Evolutionary conservation across 2,888 invertebrate species (phyloP).

Genomic region (Therioaphis trifolii): DNA sequence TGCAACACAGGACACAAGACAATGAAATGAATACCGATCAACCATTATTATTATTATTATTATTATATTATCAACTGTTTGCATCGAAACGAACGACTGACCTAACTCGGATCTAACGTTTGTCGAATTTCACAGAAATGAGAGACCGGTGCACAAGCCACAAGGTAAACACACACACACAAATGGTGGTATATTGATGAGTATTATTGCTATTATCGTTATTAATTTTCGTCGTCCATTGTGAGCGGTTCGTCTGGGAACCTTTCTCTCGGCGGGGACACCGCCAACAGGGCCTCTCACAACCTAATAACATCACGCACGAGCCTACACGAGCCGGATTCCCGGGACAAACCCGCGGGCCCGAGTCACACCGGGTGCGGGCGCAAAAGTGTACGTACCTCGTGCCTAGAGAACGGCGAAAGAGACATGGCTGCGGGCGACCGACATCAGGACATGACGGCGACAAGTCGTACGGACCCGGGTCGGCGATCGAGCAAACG

Average conservation of each 20-base stretch:
- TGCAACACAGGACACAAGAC: not conserved
- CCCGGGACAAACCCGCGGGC: not conserved
- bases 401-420: constrained; percentile 19
- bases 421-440: constrained; percentile 1
- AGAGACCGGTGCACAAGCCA: too few species aligned
- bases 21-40: too few species aligned
- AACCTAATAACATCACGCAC: not conserved
- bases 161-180: too few species aligned
- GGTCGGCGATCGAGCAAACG: not conserved
- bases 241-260: not conserved
- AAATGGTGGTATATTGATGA: too few species aligned
- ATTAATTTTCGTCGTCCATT: too few species aligned
- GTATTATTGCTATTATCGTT: too few species aligned
- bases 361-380: not conserved
- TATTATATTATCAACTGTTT: too few species aligned
- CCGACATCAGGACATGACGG: constrained; percentile 8
- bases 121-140: too few species aligned
- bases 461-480: not conserved
- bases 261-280: not conserved
- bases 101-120: too few species aligned
- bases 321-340: not conserved
- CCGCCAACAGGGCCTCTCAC: not conserved
- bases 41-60: too few species aligned
- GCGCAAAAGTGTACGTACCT: constrained; percentile 29
- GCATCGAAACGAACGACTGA: too few species aligned